These are phyloP conservation scores for Cebuella pygmaea DNA, from an alignment of 2,797 vertebrate species.

Conservation along the genomic window DNA sequence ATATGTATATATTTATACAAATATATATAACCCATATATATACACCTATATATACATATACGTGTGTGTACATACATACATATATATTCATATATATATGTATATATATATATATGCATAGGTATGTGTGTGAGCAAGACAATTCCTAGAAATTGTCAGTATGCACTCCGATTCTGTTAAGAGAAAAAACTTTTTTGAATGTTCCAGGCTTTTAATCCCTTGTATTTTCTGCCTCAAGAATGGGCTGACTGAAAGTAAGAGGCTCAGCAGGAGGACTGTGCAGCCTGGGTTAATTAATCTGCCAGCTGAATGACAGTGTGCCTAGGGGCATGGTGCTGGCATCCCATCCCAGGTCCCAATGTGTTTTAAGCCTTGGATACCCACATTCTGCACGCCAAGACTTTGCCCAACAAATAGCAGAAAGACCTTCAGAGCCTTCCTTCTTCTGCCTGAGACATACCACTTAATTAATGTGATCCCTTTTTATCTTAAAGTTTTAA, in stretches of 20 bases:
- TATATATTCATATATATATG: not conserved
- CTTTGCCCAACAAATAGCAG: slow-evolving; percentile 80
- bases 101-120: no score
- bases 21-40: not conserved
- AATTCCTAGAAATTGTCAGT: not conserved
- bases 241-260: slow-evolving; percentile 62
- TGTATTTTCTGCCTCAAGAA: slow-evolving; percentile 67
- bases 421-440: slow-evolving; percentile 43
- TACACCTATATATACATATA: not conserved
- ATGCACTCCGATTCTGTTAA: slow-evolving; percentile 2
- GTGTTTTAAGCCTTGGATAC: slow-evolving; percentile 68
- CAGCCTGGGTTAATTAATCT: slow-evolving; percentile 87
- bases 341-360: slow-evolving; percentile 63
- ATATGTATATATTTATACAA: not conserved
- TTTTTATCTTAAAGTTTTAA: slow-evolving; percentile 70
- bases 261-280: slow-evolving; percentile 69
- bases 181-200: slow-evolving; percentile 23
- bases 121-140: not conserved
- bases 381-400: slow-evolving; percentile 84
- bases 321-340: slow-evolving; percentile 85
- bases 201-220: slow-evolving; percentile 56
- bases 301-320: slow-evolving; percentile 87
- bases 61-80: not conserved
- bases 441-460: slow-evolving; percentile 52
- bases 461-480: slow-evolving; percentile 70